phyloP scores from a whole-genome alignment of 2,888 invertebrate species.

The Andricus quercusramuli region DNA sequence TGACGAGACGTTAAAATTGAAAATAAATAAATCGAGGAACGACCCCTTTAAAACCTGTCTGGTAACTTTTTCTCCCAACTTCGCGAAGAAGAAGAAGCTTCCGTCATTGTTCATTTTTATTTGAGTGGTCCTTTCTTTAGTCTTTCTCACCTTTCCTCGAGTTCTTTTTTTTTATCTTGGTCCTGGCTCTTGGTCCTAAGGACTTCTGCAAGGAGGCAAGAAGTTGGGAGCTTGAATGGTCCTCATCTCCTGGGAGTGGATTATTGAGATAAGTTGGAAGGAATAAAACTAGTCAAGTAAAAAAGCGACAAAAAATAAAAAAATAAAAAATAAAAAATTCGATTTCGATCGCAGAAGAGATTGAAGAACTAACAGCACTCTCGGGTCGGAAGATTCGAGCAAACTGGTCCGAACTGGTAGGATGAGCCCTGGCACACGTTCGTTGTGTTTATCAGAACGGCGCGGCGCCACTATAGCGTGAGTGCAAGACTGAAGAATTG shows the following conservation, averaged over 20 bases:
- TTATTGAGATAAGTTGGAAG: background rate
- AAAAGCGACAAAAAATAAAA: no score
- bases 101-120: background rate
- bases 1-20: slow-evolving; percentile 1
- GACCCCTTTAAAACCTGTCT: slow-evolving; percentile 24
- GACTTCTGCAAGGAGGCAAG: background rate
- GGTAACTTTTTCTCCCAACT: slow-evolving; percentile 26
- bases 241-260: slow-evolving; percentile 23
- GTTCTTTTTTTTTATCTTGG: background rate
- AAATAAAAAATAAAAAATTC: no score
- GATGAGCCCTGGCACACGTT: slow-evolving; percentile 51
- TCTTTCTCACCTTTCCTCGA: slow-evolving; percentile 8
- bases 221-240: slow-evolving; percentile 19
- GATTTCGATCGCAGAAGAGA: no score
- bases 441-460: slow-evolving; percentile 50
- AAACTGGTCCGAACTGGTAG: slow-evolving; percentile 47
- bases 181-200: background rate
- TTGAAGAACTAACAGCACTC: slow-evolving; percentile 42
- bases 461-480: slow-evolving; percentile 50
- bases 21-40: slow-evolving; percentile 18
- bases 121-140: background rate
- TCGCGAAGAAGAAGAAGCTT: background rate
- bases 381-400: slow-evolving; percentile 47
- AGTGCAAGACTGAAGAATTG: no score
- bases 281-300: background rate